Base-by-base conservation (phyloP, 2,113 vertebrate species). In the Nycticryphes semicollaris region DNA sequence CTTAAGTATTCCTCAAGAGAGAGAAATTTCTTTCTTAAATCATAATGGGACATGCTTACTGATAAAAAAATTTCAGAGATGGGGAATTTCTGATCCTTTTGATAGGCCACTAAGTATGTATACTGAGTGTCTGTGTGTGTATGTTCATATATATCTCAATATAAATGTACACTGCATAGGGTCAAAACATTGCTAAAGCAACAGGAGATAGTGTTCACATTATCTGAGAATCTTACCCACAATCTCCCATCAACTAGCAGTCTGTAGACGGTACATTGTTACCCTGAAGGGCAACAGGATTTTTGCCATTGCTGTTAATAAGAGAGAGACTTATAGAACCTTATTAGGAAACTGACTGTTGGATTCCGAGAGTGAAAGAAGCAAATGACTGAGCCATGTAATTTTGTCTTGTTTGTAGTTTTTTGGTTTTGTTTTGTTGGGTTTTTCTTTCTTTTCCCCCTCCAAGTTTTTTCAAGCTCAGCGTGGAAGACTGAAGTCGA, bases 361-460 rank as follows among this genome's bases (percentile, higher is more conserved):
- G 67, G 39, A 22, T 25, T 59, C 67, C 56, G 75, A 68, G 6
- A 70, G 30, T 30, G 91, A 85, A 93, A 94, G 93, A 94, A 97
- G 94, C 89, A 96, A 97, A 97, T 94, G 90, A 93, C 89, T 85
- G 94, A 96, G 80, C 84, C 60, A 48, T 2, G 3, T 5, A 28
- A 45, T 21, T 50, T 21, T 73, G 1, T 3, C 23, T 28, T 54
- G 53, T 54, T 57, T 84, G 47, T 67, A 64, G 4, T 7, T 51
- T 69, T 50, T 41, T 7, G 39, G 24, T 39, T 62, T 21, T 57
- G 56, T 14, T 57, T 56, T 33, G 54, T 59, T 37, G n/a, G n/a
- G 5, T 54, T 73, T 87, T 48, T 48, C 53, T 64, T 17, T 43
- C 50, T 48, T 48, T 51, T 2, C 7, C 11, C 57, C 22, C 28